phyloP scores from a whole-genome alignment of 2,113 vertebrate species.

The Notarius lentiginosus region DNA sequence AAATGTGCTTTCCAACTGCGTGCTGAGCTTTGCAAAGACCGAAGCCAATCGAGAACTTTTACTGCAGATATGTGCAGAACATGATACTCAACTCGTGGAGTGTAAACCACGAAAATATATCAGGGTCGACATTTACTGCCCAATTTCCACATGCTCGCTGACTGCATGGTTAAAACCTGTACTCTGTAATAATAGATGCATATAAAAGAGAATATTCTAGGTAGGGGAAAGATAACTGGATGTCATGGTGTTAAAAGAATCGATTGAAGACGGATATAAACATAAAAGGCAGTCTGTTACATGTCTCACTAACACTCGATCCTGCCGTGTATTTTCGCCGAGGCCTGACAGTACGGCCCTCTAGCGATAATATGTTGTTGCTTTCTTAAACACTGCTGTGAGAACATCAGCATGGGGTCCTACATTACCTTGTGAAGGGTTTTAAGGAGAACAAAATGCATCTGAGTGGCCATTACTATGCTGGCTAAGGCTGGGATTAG shows the following conservation, averaged over 20 bases:
- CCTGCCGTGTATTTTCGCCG: neutral
- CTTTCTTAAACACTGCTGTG: conserved; percentile 23
- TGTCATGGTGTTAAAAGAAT: conserved; percentile 4
- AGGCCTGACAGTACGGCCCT: conserved; percentile 12
- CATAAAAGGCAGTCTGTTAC: neutral
- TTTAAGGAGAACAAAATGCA: neutral
- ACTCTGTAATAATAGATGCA: conserved; percentile 12
- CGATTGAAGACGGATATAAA: neutral
- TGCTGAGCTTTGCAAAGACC: conserved; percentile 12
- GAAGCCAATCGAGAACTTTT: conserved; percentile 37
- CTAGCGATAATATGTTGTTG: conserved; percentile 31
- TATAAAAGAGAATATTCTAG: conserved; percentile 10
- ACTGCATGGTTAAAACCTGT: conserved; percentile 13
- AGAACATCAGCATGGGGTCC: neutral
- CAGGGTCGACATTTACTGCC: conserved; percentile 42
- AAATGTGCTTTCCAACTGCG: conserved; percentile 42
- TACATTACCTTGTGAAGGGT: neutral
- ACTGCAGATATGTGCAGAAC: conserved; percentile 38
- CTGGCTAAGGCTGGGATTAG: neutral
- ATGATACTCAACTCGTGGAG: conserved; percentile 42
- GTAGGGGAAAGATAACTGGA: conserved; percentile 20
- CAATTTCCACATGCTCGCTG: conserved; percentile 35
- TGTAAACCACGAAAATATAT: conserved; percentile 47
- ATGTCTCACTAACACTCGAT: neutral
- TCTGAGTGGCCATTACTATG: neutral